Evolutionary conservation across 2,797 vertebrate species (phyloP), one percentile per base, ranked within the genome.

Genomic region (Danio albolineatus): DNA sequence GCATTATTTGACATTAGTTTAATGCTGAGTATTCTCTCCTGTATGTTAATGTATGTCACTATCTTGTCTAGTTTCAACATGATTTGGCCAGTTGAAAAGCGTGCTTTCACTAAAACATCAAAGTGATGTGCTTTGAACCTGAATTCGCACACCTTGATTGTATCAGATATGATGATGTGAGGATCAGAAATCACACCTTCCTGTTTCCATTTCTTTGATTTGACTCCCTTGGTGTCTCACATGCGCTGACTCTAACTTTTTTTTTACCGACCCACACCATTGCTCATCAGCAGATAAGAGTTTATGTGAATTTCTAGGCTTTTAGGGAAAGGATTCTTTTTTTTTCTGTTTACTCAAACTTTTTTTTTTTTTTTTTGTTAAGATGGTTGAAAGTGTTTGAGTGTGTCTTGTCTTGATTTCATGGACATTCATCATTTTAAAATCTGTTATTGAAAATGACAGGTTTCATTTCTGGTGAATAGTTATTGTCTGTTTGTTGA

Each of bases 121-220:
- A 77, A 77, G 64, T 21, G 53, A 57, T 21, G 16, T 9, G 13
- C 8, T 49, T 78, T 48, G 54, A 69, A 38, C 65, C 57, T 38
- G 51, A 67, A 38, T 14, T 66, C 5, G 5, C 36, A 14, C 43
- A 49, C 43, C 28, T 48, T 59, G 17, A 59, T 49, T 51, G n/a
- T 49, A 36, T 77, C n/a, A 39, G 10, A 17, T 61, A 12, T 53
- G 19, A 13, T 49, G 57, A 76, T 51, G 54, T 76, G 54, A 57
- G 41, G 61, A 85, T 66, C 70, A 62, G 51, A 76, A 44, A 54
- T 53, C 6, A 44, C 61, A 12, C 64, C 28, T 69, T 1, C n/a
- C 12, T 44, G 12, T 81, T 62, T 64, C 10, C 13, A 46, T 65
- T 10, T 10, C 16, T 65, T 79, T 59, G 49, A 43, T 67, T 66